Evolutionary conservation across 2,113 vertebrate genomes (phyloP), one percentile per base, ranked within the genome.

Genomic region (Bos javanicus): DNA sequence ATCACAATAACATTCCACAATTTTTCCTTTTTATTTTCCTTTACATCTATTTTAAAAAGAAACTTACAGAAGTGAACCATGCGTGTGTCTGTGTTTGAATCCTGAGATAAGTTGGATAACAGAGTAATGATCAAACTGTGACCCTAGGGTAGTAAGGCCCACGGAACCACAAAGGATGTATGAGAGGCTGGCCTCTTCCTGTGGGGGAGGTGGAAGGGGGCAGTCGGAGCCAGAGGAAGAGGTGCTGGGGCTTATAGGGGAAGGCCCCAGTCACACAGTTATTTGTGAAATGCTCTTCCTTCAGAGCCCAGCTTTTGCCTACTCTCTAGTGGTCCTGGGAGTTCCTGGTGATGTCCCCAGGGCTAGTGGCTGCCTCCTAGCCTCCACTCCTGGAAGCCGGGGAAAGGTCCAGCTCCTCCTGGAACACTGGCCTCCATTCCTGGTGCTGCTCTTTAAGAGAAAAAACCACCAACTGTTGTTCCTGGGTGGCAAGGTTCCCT

Each of bases 211-310:
- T 1, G 5, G 67, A 39, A 36, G 67, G 26, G 60, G 28, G 2
- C 46, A 26, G 74, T 5, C 33, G 0, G 13, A 13, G 57, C 46
- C 11, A 11, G 76, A 11, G 21, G 9, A 30, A 43, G 76, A 7
- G 33, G 54, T 8, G 26, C 87, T 21, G 83, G 16, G 52, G 46
- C 57, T 54, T 7, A 0, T 7, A 62, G 62, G 28, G 7, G 21
- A 2, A 7, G 0, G 39, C 25, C 43, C 33, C 13, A 3, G 2
- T 57, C 0, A 1, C 5, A 30, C 33, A 2, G 52, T 59, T 30
- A 39, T 15, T 89, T 83, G 39, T 28, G 36, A 88, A 46, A 50
- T 16, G 16, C 1, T 33, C 46, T 86, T 52, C 23, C 56, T 59
- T 52, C 26, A 2, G 3, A 11, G 43, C 2, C 33, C 62, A 16